These are phyloP conservation scores for Schizopygopsis pylzovi DNA, from an alignment of 2,797 vertebrate species.

Conservation along the genomic window DNA sequence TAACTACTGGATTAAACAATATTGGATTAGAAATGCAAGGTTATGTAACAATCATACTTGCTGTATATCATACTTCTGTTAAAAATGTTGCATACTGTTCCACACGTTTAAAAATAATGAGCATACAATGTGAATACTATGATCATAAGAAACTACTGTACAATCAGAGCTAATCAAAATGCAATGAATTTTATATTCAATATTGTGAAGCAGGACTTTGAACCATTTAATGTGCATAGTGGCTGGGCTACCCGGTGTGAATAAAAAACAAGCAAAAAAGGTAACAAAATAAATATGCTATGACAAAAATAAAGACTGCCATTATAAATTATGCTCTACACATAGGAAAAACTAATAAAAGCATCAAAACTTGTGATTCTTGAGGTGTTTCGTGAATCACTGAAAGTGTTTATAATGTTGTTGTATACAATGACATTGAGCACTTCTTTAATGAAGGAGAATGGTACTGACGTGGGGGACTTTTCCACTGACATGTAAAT, in stretches of 20 bases:
- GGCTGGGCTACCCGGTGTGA: background rate
- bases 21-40: background rate
- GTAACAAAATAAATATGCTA: background rate
- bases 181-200: background rate
- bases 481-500: conserved; percentile 28
- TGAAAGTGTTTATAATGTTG: background rate
- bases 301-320: background rate
- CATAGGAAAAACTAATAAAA: background rate
- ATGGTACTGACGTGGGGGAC: background rate
- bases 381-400: background rate
- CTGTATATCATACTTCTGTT: background rate
- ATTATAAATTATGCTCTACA: background rate
- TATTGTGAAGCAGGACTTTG: background rate
- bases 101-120: background rate
- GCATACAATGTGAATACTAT: background rate
- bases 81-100: background rate
- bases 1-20: background rate
- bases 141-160: background rate
- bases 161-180: background rate
- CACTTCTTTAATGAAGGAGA: conserved; percentile 9
- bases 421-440: background rate
- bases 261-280: background rate
- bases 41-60: background rate
- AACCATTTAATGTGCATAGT: background rate
- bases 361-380: background rate